Evolutionary conservation across 2,888 invertebrate species (phyloP), one percentile per base, ranked within the genome.

Genomic region (Calephelis perditalis): DNA sequence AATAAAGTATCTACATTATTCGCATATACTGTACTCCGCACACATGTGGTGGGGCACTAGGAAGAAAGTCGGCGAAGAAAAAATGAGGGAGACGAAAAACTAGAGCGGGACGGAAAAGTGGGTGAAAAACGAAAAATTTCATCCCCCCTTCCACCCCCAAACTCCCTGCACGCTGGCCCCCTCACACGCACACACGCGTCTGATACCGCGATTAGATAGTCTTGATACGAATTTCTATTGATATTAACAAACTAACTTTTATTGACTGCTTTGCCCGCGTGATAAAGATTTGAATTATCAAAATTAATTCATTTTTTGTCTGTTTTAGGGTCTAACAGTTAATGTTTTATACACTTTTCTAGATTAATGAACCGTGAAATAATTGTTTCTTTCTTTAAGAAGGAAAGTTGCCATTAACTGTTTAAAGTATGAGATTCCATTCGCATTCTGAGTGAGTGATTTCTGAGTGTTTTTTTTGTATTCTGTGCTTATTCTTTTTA

Each of bases 71-170:
- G 84, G 86, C 82, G 84, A 89, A 88, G 87, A 89, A 89, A 90
- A 90, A 90, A 89, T 84, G 89, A 90, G 89, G 87, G 89, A 89
- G 89, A 86, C 78, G 87, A 88, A 90, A 89, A 90, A 90, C 89
- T 88, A 90, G 90, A 90, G 85, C 85, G 82, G 87, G 90, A 90
- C 86, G 86, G 88, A 87, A 88, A 89, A 88, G 88, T 88, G 86
- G 89, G 89, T 83, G 90, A 90, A 90, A 90, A 89, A 89, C 89
- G 89, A 90, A 90, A 90, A 90, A 88, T 90, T 89, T 87, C 84
- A 79, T 83, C 85, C 76, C 74, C 77, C 68, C 69, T 74, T 77
- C 76, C 75, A 73, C 66, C 71, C 70, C 70, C 68, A 65, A 49
- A 69, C 68, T 69, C 73, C 72, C 73, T 70, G 73, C 74, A 71